Evolutionary conservation across 2,888 invertebrate genomes (phyloP).

Genomic region (Andricus quercusramuli): DNA sequence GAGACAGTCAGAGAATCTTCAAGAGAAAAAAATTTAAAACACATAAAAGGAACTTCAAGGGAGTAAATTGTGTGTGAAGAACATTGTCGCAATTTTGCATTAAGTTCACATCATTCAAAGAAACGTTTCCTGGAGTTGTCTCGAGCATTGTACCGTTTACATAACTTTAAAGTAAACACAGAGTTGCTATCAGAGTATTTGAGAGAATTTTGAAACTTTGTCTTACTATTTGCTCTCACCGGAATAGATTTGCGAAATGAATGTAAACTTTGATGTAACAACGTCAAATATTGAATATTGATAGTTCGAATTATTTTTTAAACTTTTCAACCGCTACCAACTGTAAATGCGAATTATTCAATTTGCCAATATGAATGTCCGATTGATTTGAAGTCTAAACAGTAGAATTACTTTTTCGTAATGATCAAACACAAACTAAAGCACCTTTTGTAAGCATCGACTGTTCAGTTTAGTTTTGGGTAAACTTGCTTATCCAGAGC

Average conservation of each 20-base stretch:
- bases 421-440: neutral
- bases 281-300: conserved; percentile 4
- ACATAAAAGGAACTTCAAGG: neutral
- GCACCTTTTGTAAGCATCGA: neutral
- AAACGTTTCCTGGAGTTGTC: neutral
- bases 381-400: neutral
- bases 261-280: neutral
- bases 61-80: neutral
- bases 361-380: neutral
- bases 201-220: neutral
- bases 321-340: neutral
- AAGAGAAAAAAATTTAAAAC: neutral
- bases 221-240: neutral
- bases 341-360: too few species aligned
- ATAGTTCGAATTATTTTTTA: neutral
- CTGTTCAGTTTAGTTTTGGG: conserved; percentile 32
- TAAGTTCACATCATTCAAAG: neutral
- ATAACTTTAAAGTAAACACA: neutral
- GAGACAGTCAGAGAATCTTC: neutral
- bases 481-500: conserved; percentile 19
- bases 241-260: neutral
- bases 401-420: neutral
- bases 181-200: neutral
- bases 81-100: neutral
- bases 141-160: neutral